These are phyloP conservation scores for Aplidium turbinatum DNA, from an alignment of 23 tunicate genomes.

Conservation along the genomic window DNA sequence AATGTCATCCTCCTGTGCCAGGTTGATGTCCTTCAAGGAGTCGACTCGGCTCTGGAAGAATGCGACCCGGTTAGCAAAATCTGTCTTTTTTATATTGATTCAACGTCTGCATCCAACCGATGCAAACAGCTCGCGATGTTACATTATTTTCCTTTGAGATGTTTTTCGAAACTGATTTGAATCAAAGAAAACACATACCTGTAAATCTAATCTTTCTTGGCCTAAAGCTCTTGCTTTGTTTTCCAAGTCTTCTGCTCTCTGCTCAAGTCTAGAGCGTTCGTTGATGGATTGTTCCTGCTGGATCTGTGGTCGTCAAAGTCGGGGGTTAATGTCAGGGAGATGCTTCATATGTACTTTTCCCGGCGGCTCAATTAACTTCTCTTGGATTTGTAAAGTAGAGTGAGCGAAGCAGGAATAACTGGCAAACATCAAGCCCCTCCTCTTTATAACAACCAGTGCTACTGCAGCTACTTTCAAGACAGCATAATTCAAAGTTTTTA, in stretches of 20 bases:
- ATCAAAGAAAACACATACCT: constrained; percentile 21
- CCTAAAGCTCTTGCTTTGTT: constrained; percentile 55
- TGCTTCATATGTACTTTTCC: too few relatives aligned
- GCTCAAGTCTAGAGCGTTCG: constrained; percentile 72
- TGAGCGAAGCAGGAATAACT: too few relatives aligned
- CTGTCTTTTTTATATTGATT: too few relatives aligned
- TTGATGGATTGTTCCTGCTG: constrained; percentile 76
- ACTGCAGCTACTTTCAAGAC: too few relatives aligned
- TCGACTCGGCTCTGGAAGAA: constrained; percentile 67
- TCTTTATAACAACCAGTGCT: too few relatives aligned
- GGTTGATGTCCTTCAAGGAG: constrained; percentile 69
- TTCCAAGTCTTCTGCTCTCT: constrained; percentile 63
- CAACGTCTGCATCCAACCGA: not conserved
- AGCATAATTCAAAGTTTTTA: too few relatives aligned
- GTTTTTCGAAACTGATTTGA: not conserved
- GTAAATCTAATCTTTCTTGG: constrained; percentile 64
- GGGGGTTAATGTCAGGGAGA: too few relatives aligned
- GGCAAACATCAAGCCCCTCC: too few relatives aligned
- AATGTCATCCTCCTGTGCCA: constrained; percentile 75
- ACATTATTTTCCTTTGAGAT: not conserved
- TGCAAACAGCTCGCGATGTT: not conserved
- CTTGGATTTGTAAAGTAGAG: too few relatives aligned
- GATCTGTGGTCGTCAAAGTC: too few relatives aligned
- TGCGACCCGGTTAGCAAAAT: too few relatives aligned
- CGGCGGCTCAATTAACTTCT: too few relatives aligned